Evolutionary conservation across 2,888 invertebrate species (phyloP).

Genomic region (Heliconius ethilla): DNA sequence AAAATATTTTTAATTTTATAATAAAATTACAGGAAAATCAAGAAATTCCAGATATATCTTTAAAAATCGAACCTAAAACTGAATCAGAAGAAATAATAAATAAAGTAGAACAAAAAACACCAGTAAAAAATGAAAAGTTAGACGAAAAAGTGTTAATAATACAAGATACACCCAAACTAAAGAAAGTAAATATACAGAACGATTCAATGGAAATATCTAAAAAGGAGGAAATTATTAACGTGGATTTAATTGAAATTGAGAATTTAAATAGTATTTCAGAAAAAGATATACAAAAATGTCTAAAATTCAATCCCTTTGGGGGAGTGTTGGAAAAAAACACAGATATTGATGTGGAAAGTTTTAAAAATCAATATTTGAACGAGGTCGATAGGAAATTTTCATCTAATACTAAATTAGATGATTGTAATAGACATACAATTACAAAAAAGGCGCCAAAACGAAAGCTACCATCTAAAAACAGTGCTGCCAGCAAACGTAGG

Average conservation of each 20-base stretch:
- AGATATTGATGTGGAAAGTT: slow-evolving; percentile 64
- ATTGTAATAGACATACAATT: slow-evolving; percentile 14
- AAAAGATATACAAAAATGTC: slow-evolving; percentile 44
- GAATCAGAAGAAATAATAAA: not conserved
- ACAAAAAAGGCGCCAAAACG: slow-evolving; percentile 43
- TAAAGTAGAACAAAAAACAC: not conserved
- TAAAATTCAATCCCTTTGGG: slow-evolving; percentile 60
- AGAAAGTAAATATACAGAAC: slow-evolving; percentile 53
- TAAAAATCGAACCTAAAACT: not conserved
- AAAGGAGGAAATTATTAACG: slow-evolving; percentile 57
- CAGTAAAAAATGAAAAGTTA: not conserved
- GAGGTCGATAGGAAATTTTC: slow-evolving; percentile 56
- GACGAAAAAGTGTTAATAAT: not conserved
- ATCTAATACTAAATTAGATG: slow-evolving; percentile 30
- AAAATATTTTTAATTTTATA: not conserved
- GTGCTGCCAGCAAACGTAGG: slow-evolving; percentile 33
- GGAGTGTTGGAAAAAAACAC: slow-evolving; percentile 51
- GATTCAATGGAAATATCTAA: slow-evolving; percentile 66
- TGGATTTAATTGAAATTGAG: slow-evolving; percentile 56
- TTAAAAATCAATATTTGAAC: slow-evolving; percentile 64
- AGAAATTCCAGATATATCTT: not conserved
- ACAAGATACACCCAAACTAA: slow-evolving; percentile 51
- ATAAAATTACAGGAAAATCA: not conserved
- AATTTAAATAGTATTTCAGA: slow-evolving; percentile 27
- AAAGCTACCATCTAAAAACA: slow-evolving; percentile 25